Conservation (phyloP, 2,888 invertebrate genomes). For the Dugesia japonica region DNA sequence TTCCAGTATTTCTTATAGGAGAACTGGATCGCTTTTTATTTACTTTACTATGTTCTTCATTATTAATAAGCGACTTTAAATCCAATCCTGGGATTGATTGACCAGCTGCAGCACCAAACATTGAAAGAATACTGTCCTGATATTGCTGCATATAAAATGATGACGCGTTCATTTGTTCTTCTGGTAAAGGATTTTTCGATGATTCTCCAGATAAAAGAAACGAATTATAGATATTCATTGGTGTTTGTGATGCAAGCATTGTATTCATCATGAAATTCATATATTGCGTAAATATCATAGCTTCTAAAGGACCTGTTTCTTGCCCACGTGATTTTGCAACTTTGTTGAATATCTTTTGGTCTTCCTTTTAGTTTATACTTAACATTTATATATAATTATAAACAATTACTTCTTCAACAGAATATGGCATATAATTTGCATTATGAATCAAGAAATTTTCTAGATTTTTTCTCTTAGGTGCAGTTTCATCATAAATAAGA, state of each 20-base stretch:
- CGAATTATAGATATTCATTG: neutral
- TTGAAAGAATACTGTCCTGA: neutral
- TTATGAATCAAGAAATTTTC: conserved; percentile 47
- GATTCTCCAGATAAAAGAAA: neutral
- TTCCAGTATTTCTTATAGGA: neutral
- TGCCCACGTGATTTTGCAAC: conserved; percentile 34
- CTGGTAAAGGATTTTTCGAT: neutral
- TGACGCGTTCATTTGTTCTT: neutral
- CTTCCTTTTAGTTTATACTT: too few species aligned
- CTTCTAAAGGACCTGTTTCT: conserved; percentile 33
- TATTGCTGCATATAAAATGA: conserved; percentile 4
- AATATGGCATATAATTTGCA: conserved; percentile 44
- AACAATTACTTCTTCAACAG: conserved; percentile 35
- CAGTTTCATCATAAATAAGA: conserved; percentile 46
- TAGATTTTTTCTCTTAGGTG: conserved; percentile 47
- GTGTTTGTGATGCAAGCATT: neutral
- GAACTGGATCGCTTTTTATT: neutral
- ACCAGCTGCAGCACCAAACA: neutral
- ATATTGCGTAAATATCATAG: conserved; percentile 34
- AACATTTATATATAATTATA: too few species aligned
- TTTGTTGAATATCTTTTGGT: conserved; percentile 33
- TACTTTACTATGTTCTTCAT: neutral
- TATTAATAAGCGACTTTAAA: neutral
- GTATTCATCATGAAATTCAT: conserved; percentile 31
- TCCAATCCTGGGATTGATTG: neutral